These are phyloP conservation scores for Lycopodina hypogea DNA, from an alignment of 37 sponge, comb jelly and placozoan species.

Conservation along the genomic window DNA sequence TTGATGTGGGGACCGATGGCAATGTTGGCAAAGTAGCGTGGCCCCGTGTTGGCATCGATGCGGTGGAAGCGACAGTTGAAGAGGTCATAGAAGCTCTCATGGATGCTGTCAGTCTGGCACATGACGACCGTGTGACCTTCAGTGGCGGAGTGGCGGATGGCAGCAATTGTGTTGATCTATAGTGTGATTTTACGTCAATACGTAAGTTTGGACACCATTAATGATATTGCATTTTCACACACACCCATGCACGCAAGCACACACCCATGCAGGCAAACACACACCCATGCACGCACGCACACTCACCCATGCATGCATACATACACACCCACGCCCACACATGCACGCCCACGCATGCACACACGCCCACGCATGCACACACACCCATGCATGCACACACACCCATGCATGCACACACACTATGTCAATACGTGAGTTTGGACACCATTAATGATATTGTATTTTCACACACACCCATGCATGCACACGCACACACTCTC, in stretches of 20 bases:
- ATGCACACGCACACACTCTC: no score
- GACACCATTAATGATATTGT: no score
- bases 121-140: slow-evolving; percentile 83
- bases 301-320: no score
- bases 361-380: no score
- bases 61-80: slow-evolving; percentile 84
- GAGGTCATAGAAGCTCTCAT: slow-evolving; percentile 92
- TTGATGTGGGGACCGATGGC: slow-evolving; percentile 88
- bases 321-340: no score
- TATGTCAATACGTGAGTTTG: no score
- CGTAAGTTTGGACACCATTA: not conserved
- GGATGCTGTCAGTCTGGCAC: slow-evolving; percentile 82
- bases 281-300: not conserved
- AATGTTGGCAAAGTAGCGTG: slow-evolving; percentile 83
- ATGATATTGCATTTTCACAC: not conserved
- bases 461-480: no score
- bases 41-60: slow-evolving; percentile 70
- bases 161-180: slow-evolving; percentile 74
- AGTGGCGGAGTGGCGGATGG: slow-evolving; percentile 80
- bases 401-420: slow-evolving; percentile 2
- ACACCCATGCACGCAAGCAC: no score
- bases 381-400: no score
- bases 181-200: not conserved
- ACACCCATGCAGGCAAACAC: not conserved
- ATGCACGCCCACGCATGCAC: no score